Conservation (phyloP, 1,140 invertebrate genomes). For the Heliconius himera region DNA sequence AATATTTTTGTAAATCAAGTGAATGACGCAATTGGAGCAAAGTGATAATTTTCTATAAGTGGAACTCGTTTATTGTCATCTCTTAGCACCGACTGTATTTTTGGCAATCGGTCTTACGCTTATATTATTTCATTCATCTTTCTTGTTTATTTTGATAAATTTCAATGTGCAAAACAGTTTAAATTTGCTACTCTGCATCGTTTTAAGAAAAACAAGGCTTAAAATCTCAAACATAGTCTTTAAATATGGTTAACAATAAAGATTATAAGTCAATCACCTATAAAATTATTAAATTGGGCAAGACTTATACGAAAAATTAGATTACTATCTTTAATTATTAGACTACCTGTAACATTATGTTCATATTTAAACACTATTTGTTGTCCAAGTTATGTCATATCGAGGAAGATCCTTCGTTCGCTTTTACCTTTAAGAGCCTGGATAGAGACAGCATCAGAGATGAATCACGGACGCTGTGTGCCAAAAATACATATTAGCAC, state of each 20-base stretch:
- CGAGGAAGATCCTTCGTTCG: conserved; percentile 17
- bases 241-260: too few relatives aligned
- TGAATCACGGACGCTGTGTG: conserved; percentile 40
- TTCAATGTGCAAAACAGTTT: conserved; percentile 9
- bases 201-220: background rate
- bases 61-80: conserved; percentile 29
- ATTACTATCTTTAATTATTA: too few relatives aligned
- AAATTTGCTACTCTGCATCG: background rate
- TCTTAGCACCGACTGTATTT: conserved; percentile 31
- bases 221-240: too few relatives aligned
- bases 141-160: conserved; percentile 8
- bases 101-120: conserved; percentile 20
- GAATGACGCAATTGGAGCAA: conserved; percentile 29
- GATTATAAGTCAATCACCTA: background rate
- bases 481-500: conserved; percentile 58
- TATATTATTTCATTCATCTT: conserved; percentile 25
- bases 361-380: background rate
- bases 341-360: background rate
- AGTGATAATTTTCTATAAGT: conserved; percentile 36
- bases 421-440: conserved; percentile 9
- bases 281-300: background rate
- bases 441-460: conserved; percentile 28
- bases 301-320: background rate
- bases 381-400: background rate
- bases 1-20: background rate